phyloP scores from a whole-genome alignment of 2,888 invertebrate species.

The Stramonita haemastoma region DNA sequence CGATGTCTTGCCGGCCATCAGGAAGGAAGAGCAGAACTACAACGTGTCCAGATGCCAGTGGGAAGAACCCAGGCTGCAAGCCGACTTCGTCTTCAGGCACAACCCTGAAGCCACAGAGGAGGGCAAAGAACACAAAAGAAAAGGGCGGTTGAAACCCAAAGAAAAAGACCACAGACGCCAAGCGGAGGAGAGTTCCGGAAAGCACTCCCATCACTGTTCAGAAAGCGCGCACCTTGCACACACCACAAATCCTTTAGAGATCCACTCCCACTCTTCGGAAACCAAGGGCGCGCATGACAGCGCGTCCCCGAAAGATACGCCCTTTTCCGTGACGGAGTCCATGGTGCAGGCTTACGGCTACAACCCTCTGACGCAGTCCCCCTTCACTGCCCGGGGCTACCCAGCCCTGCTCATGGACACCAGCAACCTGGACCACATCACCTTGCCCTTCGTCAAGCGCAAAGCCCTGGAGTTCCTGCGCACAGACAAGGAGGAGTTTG shows the following conservation, averaged over 20 bases:
- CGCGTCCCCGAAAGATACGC: not conserved
- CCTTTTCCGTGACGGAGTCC: conserved; percentile 22
- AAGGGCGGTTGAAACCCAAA: not conserved
- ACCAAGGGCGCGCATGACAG: not conserved
- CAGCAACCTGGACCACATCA: conserved; percentile 48
- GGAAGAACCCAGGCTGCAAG: conserved; percentile 1
- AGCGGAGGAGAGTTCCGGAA: not conserved
- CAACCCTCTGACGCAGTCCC: conserved; percentile 38
- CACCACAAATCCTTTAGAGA: not conserved
- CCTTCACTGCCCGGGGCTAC: conserved; percentile 36
- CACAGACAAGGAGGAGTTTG: conserved; percentile 49
- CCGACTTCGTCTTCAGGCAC: not conserved
- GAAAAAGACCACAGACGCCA: not conserved
- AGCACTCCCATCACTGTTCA: not conserved
- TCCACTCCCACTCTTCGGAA: not conserved
- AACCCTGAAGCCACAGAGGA: not conserved
- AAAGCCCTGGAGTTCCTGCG: conserved; percentile 47
- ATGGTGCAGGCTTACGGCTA: conserved; percentile 42
- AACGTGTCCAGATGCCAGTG: conserved; percentile 13
- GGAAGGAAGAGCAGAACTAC: conserved; percentile 5
- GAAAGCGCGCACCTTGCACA: not conserved
- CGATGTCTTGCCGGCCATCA: not conserved
- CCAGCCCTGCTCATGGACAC: conserved; percentile 27
- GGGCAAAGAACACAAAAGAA: not conserved
- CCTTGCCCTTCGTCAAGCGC: conserved; percentile 47